Evolutionary conservation across 2,888 invertebrate genomes (phyloP).

Genomic region (Mesochorus sp.): DNA sequence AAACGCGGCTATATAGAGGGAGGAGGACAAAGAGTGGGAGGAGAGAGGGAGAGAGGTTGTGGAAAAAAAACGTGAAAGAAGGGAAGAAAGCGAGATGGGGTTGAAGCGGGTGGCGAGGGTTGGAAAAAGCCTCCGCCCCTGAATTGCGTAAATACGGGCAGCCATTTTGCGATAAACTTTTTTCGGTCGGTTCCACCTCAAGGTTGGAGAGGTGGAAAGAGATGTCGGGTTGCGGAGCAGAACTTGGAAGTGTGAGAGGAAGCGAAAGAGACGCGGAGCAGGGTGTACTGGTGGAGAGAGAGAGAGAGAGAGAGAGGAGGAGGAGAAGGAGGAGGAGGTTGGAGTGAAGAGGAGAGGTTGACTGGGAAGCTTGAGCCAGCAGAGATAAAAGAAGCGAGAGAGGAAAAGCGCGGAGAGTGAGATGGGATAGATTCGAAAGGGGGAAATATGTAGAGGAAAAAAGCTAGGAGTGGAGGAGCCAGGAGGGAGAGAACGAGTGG

Average conservation of each 20-base stretch:
- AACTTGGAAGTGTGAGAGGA: slow-evolving; percentile 16
- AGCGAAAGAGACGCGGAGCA: slow-evolving; percentile 14
- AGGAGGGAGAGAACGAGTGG: slow-evolving; percentile 15
- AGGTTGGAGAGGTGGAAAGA: slow-evolving; percentile 56
- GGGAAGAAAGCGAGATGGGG: slow-evolving; percentile 22
- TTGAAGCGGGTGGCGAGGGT: slow-evolving; percentile 60
- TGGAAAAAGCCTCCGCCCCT: slow-evolving; percentile 76
- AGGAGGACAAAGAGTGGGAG: slow-evolving; percentile 30
- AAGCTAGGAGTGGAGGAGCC: background rate
- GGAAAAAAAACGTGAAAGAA: slow-evolving; percentile 22
- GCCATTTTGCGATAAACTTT: slow-evolving; percentile 81
- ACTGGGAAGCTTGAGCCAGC: slow-evolving; percentile 59
- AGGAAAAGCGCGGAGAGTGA: slow-evolving; percentile 40
- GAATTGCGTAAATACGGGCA: slow-evolving; percentile 82
- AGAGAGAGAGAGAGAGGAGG: slow-evolving; percentile 36
- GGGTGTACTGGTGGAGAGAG: slow-evolving; percentile 18
- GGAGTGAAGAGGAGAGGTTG: slow-evolving; percentile 49
- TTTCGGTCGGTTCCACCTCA: slow-evolving; percentile 69
- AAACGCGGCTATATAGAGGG: slow-evolving; percentile 15
- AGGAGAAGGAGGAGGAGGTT: slow-evolving; percentile 22
- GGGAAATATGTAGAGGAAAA: slow-evolving; percentile 53
- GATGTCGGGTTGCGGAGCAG: slow-evolving; percentile 44
- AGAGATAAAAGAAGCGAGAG: slow-evolving; percentile 55
- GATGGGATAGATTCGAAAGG: slow-evolving; percentile 44
- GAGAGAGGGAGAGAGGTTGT: background rate